Base-by-base conservation (phyloP, 2,888 invertebrate genomes). In the Dynastes hyllus region DNA sequence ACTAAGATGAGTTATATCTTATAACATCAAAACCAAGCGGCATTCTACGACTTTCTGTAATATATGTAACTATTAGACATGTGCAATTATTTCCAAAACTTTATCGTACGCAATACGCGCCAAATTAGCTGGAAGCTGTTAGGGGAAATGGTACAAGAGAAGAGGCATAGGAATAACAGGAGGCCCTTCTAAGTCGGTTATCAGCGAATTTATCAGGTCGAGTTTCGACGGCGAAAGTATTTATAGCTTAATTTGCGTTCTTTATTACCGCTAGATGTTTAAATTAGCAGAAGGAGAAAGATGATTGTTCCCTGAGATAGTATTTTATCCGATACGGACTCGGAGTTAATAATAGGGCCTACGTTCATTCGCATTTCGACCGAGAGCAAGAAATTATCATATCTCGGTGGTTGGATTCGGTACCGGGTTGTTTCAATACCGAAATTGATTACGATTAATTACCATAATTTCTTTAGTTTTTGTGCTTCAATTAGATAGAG, bases 191-290 rank as follows among this genome's bases (percentile, higher is more conserved):
- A 83, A 83, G 81, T 82, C 77, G 78, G 81, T 83, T 82, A 82
- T 82, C 83, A 81, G 78, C 80, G 81, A 81, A 88, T 88, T 88
- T 88, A 88, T 88, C 85, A 86, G 84, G 84, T 84, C 61, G 85
- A 86, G 85, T 86, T 88, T 88, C 87, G 87, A 88, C 87, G 86
- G 85, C 80, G 83, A 84, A 86, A 87, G 86, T 88, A 88, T 88
- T 88, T 88, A 88, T 88, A 83, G 86, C 85, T 86, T 86, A 87
- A 87, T 87, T 87, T 86, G 83, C 85, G 85, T 87, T 86, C 86
- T 87, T 87, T 86, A 87, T 87, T 86, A 85, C 85, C 81, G 80
- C 77, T 78, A 83, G 84, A 85, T 85, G 86, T 87, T 87, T 84
- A 87, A 86, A 86, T 86, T 85, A 86, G 85, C 84, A 82, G 79